These are phyloP conservation scores for Heliconius nattereri DNA, from an alignment of 1,140 invertebrate species.

Conservation along the genomic window DNA sequence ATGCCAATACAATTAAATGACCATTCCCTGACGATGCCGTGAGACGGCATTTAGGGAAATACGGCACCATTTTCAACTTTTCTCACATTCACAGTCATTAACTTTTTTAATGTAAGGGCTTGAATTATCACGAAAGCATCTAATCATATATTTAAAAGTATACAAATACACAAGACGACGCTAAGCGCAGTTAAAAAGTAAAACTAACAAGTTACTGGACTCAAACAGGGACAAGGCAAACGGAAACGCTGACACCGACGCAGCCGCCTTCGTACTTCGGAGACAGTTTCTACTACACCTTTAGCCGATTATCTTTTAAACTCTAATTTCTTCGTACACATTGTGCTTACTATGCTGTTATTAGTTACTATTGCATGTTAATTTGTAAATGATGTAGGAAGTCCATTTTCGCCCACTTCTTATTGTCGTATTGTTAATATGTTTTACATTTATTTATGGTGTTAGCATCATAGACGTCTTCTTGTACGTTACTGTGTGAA, in stretches of 20 bases:
- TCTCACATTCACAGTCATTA: no score
- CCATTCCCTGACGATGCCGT: no score
- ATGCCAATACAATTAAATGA: no score
- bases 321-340: constrained; percentile 2
- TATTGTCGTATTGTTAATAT: background rate
- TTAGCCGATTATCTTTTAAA: background rate
- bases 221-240: constrained; percentile 37
- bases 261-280: constrained; percentile 32
- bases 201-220: constrained; percentile 26
- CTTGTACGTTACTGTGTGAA: background rate
- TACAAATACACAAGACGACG: background rate
- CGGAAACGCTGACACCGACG: constrained; percentile 38
- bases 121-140: background rate
- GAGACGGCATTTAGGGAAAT: no score
- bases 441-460: background rate
- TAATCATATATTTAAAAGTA: background rate
- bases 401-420: background rate
- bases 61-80: no score
- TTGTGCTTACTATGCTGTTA: background rate
- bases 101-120: no score
- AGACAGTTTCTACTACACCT: constrained; percentile 15
- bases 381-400: constrained; percentile 9
- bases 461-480: background rate
- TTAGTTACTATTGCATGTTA: constrained; percentile 3
- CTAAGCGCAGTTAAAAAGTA: constrained; percentile 22